Conservation (phyloP, 2,797 vertebrate genomes). For the Sebastes vulpes region DNA sequence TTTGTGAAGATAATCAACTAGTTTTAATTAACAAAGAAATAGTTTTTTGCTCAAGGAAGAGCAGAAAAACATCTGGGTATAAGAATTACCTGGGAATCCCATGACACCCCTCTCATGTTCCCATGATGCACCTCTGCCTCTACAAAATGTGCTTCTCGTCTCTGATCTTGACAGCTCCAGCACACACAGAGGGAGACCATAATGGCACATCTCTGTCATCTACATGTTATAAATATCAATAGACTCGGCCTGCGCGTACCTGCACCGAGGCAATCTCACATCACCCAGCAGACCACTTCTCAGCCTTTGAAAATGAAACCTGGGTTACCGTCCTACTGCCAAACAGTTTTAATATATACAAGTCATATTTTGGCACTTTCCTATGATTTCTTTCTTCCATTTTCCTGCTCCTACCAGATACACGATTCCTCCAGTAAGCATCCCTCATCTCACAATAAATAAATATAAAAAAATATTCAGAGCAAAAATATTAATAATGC, state of each 20-base stretch:
- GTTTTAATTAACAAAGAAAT: neutral
- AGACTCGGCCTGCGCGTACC: constrained; percentile 24
- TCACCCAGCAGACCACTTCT: constrained; percentile 46
- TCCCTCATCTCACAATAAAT: constrained; percentile 26
- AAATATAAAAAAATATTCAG: constrained; percentile 51
- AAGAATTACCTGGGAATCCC: constrained; percentile 19
- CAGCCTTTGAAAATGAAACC: constrained; percentile 54
- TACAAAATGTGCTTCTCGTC: constrained; percentile 36
- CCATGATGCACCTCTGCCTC: constrained; percentile 51
- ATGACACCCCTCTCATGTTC: constrained; percentile 12
- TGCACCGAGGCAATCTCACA: constrained; percentile 45
- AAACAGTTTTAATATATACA: constrained; percentile 43
- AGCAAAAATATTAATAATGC: constrained; percentile 43
- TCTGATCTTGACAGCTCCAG: constrained; percentile 45
- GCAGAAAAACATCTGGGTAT: neutral
- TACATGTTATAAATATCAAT: constrained; percentile 79
- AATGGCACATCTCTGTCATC: constrained; percentile 75
- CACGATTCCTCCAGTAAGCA: constrained; percentile 3
- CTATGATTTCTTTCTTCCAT: neutral
- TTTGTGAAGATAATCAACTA: neutral
- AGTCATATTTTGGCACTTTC: constrained; percentile 29
- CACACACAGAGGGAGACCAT: constrained; percentile 26
- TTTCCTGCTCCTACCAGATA: constrained; percentile 6
- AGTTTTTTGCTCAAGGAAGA: neutral
- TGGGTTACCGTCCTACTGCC: constrained; percentile 15